Conservation (phyloP, 2,113 vertebrate genomes). For the Orientallactaga bullata region DNA sequence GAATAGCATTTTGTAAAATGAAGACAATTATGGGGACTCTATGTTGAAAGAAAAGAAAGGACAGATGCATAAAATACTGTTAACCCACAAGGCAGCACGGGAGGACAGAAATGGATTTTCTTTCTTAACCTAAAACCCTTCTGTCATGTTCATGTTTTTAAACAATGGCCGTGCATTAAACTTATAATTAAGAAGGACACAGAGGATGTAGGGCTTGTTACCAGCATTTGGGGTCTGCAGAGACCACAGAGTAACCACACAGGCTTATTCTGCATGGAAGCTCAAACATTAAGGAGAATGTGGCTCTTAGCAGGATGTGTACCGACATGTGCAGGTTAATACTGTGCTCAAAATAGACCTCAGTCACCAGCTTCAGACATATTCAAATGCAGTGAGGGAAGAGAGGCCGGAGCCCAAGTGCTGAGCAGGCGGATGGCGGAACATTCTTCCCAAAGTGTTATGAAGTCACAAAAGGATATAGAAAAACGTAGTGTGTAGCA, state of each 20-base stretch:
- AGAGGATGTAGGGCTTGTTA: conserved; percentile 24
- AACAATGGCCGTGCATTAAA: neutral
- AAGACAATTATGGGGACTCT: conserved; percentile 8
- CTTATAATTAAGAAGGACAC: conserved; percentile 52
- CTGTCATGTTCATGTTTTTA: conserved; percentile 45
- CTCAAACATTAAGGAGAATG: conserved; percentile 42
- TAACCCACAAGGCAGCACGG: neutral
- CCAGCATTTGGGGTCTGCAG: conserved; percentile 23
- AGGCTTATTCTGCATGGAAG: conserved; percentile 28
- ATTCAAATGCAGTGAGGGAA: conserved; percentile 60
- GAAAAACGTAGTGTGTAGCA: conserved; percentile 54
- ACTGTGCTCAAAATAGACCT: conserved; percentile 53
- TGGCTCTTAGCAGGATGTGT: conserved; percentile 55
- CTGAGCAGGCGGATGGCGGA: conserved; percentile 63
- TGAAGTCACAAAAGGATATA: conserved; percentile 47
- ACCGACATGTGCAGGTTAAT: conserved; percentile 39
- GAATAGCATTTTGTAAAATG: conserved; percentile 24
- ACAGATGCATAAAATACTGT: conserved; percentile 37
- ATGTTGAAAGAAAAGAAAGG: neutral
- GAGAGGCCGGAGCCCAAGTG: conserved; percentile 57
- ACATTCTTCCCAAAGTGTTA: conserved; percentile 68
- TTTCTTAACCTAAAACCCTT: conserved; percentile 48
- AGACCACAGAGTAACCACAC: conserved; percentile 7
- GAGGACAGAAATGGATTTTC: neutral
- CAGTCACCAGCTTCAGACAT: conserved; percentile 23